Evolutionary conservation across 2,113 vertebrate species (phyloP).

Genomic region (Marcusenius ussheri): DNA sequence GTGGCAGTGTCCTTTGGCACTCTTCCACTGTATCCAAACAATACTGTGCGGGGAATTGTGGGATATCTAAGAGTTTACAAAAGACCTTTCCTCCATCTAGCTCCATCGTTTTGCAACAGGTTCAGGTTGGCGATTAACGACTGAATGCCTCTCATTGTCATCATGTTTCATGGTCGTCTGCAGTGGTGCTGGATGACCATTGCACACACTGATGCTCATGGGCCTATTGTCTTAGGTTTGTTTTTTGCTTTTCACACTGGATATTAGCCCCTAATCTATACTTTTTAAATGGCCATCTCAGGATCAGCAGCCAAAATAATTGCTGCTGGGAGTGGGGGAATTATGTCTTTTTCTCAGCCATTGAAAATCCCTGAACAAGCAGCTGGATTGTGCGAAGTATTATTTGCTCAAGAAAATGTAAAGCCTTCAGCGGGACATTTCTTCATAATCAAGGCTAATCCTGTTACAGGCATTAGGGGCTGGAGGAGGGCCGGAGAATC

Average conservation of each 20-base stretch:
- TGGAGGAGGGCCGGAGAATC: background rate
- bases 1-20: background rate
- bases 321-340: background rate
- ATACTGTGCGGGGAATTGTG: background rate
- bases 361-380: slow-evolving; percentile 15
- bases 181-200: background rate
- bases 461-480: slow-evolving; percentile 6
- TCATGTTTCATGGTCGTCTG: background rate
- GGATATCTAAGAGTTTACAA: background rate
- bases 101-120: background rate
- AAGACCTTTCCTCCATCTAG: background rate
- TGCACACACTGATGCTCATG: background rate
- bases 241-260: background rate
- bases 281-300: background rate
- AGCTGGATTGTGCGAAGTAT: slow-evolving; percentile 18
- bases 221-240: background rate
- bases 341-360: slow-evolving; percentile 14
- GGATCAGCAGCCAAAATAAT: slow-evolving; percentile 1
- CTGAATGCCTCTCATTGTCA: slow-evolving; percentile 7
- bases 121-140: background rate
- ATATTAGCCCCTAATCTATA: slow-evolving; percentile 7
- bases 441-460: slow-evolving; percentile 20
- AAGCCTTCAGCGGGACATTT: slow-evolving; percentile 7
- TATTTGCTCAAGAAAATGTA: slow-evolving; percentile 23
- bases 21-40: background rate